A percentile compares a stretch with the other conserved stretches of the same genome.
phyloP scores from a whole-genome alignment of 2,797 vertebrate species.

The Enteromius treurensis region DNA sequence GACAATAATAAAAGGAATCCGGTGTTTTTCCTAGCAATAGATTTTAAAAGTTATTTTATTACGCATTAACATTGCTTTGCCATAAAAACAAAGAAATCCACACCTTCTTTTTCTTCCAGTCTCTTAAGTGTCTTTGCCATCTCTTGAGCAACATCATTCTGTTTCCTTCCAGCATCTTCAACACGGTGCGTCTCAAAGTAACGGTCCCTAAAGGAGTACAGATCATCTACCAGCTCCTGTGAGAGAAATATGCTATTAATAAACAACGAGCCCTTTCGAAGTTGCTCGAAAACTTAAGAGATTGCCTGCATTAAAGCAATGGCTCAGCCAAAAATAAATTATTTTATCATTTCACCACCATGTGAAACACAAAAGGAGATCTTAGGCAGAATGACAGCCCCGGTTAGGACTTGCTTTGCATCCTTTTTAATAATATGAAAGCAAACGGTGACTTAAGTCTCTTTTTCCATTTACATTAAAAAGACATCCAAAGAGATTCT shows the following conservation, averaged over 20 bases:
- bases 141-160: slow-evolving; percentile 78
- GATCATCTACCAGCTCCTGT: slow-evolving; percentile 85
- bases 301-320: not conserved
- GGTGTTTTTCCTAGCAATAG: too few relatives aligned
- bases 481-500: not conserved
- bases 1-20: not conserved
- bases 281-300: not conserved
- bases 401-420: not conserved
- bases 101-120: slow-evolving; percentile 83
- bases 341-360: not conserved
- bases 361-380: not conserved
- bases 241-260: not conserved
- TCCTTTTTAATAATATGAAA: not conserved
- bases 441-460: not conserved
- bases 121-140: slow-evolving; percentile 78
- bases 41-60: not conserved
- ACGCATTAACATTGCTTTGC: not conserved
- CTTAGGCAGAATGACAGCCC: not conserved
- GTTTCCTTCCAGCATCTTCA: slow-evolving; percentile 83
- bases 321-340: not conserved
- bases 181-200: slow-evolving; percentile 87
- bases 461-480: not conserved
- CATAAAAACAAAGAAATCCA: not conserved
- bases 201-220: slow-evolving; percentile 86
- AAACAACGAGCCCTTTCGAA: not conserved